These are phyloP conservation scores for Erebia aethiops DNA, from an alignment of 2,888 invertebrate genomes.

Conservation along the genomic window DNA sequence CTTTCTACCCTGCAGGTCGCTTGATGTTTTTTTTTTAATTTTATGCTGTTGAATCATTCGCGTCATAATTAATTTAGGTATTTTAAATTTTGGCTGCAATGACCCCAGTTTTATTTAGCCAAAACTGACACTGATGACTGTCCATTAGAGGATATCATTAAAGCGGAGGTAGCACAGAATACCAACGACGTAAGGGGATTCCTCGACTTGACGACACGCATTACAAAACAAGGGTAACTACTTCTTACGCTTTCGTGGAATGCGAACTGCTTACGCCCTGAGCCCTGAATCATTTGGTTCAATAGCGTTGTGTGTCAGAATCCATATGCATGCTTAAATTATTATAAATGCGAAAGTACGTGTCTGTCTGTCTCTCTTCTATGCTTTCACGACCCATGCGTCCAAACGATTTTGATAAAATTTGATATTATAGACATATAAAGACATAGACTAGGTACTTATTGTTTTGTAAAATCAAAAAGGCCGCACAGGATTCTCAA, in stretches of 20 bases:
- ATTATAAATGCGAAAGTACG: too few species aligned
- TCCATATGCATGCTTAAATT: too few species aligned
- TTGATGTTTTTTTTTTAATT: background rate
- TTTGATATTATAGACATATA: too few species aligned
- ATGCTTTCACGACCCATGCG: too few species aligned
- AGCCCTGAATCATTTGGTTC: too few species aligned
- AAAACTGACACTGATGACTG: background rate
- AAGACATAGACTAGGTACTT: too few species aligned
- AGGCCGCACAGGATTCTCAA: too few species aligned
- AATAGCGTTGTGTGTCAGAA: too few species aligned
- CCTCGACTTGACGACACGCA: background rate
- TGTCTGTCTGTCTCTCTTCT: too few species aligned
- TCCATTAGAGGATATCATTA: background rate
- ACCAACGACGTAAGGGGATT: background rate
- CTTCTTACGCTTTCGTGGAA: background rate
- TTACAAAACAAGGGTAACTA: background rate
- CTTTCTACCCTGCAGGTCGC: background rate
- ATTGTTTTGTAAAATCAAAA: too few species aligned
- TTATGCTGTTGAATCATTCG: background rate
- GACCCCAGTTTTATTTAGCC: background rate
- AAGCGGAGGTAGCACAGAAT: background rate
- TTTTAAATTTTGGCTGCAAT: background rate
- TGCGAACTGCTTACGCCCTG: background rate
- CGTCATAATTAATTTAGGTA: too few species aligned
- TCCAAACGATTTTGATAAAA: too few species aligned